Percentiles rank a stretch among this genome's conserved stretches.
These are phyloP conservation scores for Morpho deidamia DNA, from an alignment of 2,888 invertebrate species.

Conservation along the genomic window DNA sequence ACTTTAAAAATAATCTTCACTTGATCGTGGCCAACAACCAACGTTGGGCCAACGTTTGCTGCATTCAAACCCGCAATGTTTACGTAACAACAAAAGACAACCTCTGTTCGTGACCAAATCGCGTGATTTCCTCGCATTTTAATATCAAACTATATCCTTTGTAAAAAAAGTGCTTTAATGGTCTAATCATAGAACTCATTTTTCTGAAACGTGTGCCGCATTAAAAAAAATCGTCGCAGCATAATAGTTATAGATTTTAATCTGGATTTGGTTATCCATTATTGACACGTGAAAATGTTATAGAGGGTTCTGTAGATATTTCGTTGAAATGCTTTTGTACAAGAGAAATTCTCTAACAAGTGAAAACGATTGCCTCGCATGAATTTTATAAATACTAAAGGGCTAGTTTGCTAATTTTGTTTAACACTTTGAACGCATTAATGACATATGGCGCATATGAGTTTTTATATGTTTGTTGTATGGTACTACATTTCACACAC, in stretches of 20 bases:
- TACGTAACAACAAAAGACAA: slow-evolving; percentile 18
- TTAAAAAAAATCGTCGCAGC: slow-evolving; percentile 1
- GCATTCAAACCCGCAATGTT: slow-evolving; percentile 22
- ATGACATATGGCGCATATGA: too few species aligned
- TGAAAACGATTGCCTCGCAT: too few species aligned
- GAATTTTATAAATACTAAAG: too few species aligned
- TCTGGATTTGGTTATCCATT: slow-evolving; percentile 6
- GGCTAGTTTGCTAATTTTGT: too few species aligned
- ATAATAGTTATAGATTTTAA: slow-evolving; percentile 13
- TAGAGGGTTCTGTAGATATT: too few species aligned
- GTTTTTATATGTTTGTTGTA: too few species aligned
- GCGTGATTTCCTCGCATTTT: slow-evolving; percentile 22
- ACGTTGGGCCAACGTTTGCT: slow-evolving; percentile 6
- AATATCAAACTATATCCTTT: slow-evolving; percentile 1
- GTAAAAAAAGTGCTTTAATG: slow-evolving; percentile 18
- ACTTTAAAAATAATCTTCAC: too few species aligned
- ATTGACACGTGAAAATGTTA: slow-evolving; percentile 15
- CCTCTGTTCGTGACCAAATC: slow-evolving; percentile 26
- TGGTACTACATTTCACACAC: too few species aligned
- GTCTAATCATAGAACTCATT: slow-evolving; percentile 19
- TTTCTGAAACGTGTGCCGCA: slow-evolving; percentile 7
- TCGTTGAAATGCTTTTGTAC: too few species aligned
- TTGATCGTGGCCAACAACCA: not conserved
- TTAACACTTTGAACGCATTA: too few species aligned
- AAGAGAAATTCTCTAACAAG: too few species aligned